Conservation (phyloP, 2,888 invertebrate species). For the Lithosia quadra region DNA sequence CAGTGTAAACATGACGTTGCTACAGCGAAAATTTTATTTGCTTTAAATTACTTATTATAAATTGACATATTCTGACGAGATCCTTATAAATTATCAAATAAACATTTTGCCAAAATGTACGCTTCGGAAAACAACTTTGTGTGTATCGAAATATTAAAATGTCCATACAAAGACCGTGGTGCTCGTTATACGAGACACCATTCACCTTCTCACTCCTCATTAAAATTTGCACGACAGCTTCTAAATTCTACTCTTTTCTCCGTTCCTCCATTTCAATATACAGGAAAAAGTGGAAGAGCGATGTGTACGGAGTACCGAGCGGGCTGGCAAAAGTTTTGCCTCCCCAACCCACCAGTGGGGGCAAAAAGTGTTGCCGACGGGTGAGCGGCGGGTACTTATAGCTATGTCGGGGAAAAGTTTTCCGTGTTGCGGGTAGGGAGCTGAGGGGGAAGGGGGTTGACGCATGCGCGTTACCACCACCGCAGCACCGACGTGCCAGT, state of each 20-base stretch:
- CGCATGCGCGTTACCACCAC: slow-evolving; percentile 77
- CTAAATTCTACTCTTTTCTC: slow-evolving; percentile 87
- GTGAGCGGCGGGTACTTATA: slow-evolving; percentile 80
- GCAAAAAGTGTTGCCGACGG: slow-evolving; percentile 87
- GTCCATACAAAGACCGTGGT: slow-evolving; percentile 65
- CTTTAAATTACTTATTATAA: slow-evolving; percentile 33
- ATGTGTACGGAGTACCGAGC: slow-evolving; percentile 84
- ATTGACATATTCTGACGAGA: slow-evolving; percentile 30
- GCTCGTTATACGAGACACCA: slow-evolving; percentile 72
- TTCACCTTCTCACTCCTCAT: slow-evolving; percentile 84
- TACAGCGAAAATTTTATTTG: slow-evolving; percentile 16
- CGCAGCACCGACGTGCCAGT: slow-evolving; percentile 81
- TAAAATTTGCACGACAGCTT: slow-evolving; percentile 86
- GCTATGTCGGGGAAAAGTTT: slow-evolving; percentile 86
- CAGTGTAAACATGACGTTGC: slow-evolving; percentile 1
- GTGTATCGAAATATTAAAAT: slow-evolving; percentile 65
- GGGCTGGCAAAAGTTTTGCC: slow-evolving; percentile 85
- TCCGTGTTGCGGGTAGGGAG: slow-evolving; percentile 85
- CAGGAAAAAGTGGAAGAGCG: slow-evolving; percentile 87
- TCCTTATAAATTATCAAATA: slow-evolving; percentile 47
- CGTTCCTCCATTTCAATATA: slow-evolving; percentile 87
- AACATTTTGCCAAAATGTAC: slow-evolving; percentile 52
- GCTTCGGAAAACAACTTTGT: slow-evolving; percentile 52
- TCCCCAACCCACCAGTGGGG: slow-evolving; percentile 76
- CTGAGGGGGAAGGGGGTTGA: slow-evolving; percentile 62